Evolutionary conservation across 2,113 vertebrate genomes (phyloP).

Genomic region (Peromyscus maniculatus): DNA sequence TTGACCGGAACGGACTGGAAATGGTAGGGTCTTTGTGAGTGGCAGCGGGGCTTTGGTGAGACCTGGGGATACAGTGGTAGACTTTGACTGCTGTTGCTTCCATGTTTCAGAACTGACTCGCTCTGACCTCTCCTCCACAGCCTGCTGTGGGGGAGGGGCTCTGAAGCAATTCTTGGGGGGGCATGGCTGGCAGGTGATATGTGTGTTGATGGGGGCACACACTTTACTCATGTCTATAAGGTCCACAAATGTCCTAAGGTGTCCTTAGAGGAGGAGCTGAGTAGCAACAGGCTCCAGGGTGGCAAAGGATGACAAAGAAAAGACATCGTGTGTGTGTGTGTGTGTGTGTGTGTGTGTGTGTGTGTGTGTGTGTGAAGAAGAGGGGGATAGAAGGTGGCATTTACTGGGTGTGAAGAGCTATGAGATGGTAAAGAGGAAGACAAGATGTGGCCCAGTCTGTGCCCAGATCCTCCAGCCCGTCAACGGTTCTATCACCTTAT

Average conservation of each 20-base stretch:
- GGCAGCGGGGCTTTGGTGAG: background rate
- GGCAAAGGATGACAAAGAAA: background rate
- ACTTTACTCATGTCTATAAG: background rate
- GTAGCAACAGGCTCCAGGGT: background rate
- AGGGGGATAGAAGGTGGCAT: background rate
- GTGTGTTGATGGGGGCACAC: background rate
- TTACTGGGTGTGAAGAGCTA: background rate
- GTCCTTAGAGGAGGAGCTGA: background rate
- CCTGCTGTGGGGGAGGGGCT: background rate
- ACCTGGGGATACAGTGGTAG: background rate
- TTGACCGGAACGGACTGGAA: background rate
- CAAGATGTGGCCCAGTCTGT: background rate
- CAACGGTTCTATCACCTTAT: background rate
- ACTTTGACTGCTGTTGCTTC: background rate
- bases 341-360: background rate
- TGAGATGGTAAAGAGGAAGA: background rate
- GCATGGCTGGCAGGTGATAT: background rate
- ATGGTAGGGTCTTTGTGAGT: conserved; percentile 56
- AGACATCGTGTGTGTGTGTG: background rate
- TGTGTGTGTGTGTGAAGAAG: background rate
- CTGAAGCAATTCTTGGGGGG: background rate
- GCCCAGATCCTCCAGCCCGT: background rate
- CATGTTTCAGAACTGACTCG: background rate
- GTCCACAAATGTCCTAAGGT: background rate
- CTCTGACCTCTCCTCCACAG: background rate